These are phyloP conservation scores for Desmophyllum pertusum DNA, from an alignment of 92 coral and sea anemone species.

Conservation along the genomic window DNA sequence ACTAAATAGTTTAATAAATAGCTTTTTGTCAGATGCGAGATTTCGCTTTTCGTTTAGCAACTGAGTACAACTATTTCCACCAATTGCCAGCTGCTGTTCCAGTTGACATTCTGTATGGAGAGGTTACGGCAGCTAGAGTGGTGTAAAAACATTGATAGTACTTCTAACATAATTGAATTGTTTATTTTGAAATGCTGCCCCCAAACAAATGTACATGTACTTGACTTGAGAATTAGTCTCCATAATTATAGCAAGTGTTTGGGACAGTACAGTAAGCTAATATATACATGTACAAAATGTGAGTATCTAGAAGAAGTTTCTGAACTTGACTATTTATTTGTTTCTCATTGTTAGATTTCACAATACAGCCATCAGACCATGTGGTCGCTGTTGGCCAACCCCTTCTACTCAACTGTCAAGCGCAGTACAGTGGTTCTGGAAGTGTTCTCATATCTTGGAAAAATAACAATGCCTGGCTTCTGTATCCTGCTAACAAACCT, in stretches of 20 bases:
- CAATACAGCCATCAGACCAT: slow-evolving; percentile 76
- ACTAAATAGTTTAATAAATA: not conserved
- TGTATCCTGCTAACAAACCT: slow-evolving; percentile 54
- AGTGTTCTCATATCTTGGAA: slow-evolving; percentile 77
- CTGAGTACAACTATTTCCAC: not conserved
- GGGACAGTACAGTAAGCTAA: not conserved
- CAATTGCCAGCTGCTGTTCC: no score
- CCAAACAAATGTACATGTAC: not conserved
- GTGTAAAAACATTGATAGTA: not conserved
- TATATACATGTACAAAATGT: no score
- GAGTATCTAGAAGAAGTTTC: not conserved
- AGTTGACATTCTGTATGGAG: no score
- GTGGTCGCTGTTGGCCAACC: slow-evolving; percentile 81
- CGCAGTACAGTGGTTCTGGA: slow-evolving; percentile 65
- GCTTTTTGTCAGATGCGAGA: not conserved
- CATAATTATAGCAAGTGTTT: no score
- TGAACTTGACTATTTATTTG: not conserved
- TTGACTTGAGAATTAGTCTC: no score
- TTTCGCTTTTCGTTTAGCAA: not conserved
- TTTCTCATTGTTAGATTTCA: slow-evolving; percentile 60
- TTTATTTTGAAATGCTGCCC: not conserved
- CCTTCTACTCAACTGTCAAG: slow-evolving; percentile 82
- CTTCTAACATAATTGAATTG: not conserved
- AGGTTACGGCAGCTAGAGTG: no score
- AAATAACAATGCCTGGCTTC: slow-evolving; percentile 69